A percentile compares a stretch with the other conserved stretches of the same genome.
Conservation (phyloP, 2,797 vertebrate genomes). For the Sebastes nivosus region DNA sequence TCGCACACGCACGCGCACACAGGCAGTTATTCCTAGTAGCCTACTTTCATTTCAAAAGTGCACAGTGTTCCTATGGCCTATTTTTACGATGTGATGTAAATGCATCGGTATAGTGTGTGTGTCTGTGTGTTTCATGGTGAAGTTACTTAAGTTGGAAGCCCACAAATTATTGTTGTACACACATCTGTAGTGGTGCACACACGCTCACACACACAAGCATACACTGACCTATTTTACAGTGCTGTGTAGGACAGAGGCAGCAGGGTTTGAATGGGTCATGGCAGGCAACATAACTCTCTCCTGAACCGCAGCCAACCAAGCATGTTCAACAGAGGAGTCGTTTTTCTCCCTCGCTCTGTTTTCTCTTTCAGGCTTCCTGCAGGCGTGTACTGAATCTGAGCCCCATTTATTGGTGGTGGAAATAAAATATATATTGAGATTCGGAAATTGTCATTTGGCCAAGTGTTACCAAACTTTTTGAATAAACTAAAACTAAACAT, state of each 20-base stretch:
- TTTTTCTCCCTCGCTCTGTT: conserved; percentile 38
- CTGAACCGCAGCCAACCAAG: conserved; percentile 49
- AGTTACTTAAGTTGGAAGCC: not conserved
- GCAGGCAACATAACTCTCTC: conserved; percentile 59
- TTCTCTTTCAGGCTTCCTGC: conserved; percentile 25
- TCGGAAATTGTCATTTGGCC: not conserved
- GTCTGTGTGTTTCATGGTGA: not conserved
- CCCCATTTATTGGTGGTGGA: not conserved
- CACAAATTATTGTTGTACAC: conserved; percentile 9
- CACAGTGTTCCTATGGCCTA: conserved; percentile 61
- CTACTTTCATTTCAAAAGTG: conserved; percentile 66
- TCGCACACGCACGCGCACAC: not conserved
- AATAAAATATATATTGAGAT: not conserved
- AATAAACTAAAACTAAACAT: not conserved
- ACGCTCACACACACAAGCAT: not conserved
- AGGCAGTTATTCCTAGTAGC: conserved; percentile 55
- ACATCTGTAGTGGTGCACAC: conserved; percentile 12
- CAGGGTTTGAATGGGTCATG: conserved; percentile 50
- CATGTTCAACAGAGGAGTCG: conserved; percentile 53
- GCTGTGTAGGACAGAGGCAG: conserved; percentile 45
- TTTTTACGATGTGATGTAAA: conserved; percentile 49
- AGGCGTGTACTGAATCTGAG: conserved; percentile 14
- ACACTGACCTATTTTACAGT: conserved; percentile 68
- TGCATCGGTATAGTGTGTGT: not conserved
- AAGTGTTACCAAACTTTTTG: not conserved